These are phyloP conservation scores for Sebastes matsubarae DNA, from an alignment of 2,797 vertebrate genomes.

Conservation along the genomic window DNA sequence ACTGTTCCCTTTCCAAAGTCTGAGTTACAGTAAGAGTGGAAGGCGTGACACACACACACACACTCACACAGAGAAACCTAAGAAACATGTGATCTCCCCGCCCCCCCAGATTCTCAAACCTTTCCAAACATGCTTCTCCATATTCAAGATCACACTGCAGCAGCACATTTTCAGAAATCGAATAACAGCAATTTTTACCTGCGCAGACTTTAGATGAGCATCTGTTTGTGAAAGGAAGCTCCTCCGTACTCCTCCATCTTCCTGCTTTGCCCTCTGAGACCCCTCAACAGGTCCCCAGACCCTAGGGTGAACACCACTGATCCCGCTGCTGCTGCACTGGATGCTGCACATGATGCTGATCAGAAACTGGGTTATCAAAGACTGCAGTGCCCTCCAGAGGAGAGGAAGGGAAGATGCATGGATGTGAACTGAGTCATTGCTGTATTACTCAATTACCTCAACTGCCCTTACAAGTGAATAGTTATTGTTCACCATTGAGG, in stretches of 20 bases:
- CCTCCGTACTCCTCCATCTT: background rate
- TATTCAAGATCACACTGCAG: background rate
- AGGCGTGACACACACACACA: background rate
- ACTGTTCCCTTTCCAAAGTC: background rate
- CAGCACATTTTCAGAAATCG: background rate
- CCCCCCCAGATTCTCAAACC: background rate
- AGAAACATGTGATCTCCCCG: background rate
- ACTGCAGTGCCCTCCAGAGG: slow-evolving; percentile 52
- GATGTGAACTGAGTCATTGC: background rate
- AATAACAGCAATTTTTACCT: background rate
- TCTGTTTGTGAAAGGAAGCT: background rate
- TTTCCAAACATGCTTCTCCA: background rate
- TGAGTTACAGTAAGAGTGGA: slow-evolving; percentile 1
- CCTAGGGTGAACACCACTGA: background rate
- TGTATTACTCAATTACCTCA: background rate
- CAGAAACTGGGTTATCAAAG: background rate
- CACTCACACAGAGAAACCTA: background rate
- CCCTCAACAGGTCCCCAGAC: background rate
- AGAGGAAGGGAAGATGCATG: background rate
- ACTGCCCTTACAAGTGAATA: background rate
- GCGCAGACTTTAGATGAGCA: background rate
- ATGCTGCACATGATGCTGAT: background rate
- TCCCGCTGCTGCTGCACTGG: slow-evolving; percentile 1
- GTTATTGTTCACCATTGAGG: background rate
- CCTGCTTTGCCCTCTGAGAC: background rate